Conservation (phyloP, 1,140 invertebrate genomes). For the Ips typographus region DNA sequence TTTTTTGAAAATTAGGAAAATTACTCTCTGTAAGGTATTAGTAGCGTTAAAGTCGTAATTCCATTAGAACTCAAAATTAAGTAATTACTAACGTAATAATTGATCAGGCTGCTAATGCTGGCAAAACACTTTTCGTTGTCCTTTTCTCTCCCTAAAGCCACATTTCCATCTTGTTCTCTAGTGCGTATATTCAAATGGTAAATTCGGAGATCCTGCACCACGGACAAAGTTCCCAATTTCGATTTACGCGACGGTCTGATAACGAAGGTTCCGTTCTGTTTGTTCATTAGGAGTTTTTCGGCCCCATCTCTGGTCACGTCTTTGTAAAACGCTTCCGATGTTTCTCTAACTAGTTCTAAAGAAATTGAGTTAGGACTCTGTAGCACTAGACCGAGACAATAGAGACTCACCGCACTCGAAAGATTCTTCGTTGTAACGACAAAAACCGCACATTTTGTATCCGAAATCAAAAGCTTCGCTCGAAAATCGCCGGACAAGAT, state of each 20-base stretch:
- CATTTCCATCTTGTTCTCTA: constrained; percentile 39
- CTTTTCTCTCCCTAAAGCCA: constrained; percentile 48
- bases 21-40: constrained; percentile 51
- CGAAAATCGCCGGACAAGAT: constrained; percentile 34
- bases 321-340: constrained; percentile 44
- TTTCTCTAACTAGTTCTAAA: constrained; percentile 31
- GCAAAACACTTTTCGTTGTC: constrained; percentile 46
- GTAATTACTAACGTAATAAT: constrained; percentile 51
- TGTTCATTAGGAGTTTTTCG: constrained; percentile 43
- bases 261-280: constrained; percentile 49
- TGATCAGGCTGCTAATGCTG: constrained; percentile 46
- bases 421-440: constrained; percentile 23
- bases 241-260: constrained; percentile 45
- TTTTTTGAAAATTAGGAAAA: constrained; percentile 9
- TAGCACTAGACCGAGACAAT: background rate
- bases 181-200: constrained; percentile 48
- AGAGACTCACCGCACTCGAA: constrained; percentile 1
- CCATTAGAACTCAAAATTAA: constrained; percentile 46
- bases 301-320: constrained; percentile 43
- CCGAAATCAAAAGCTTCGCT: constrained; percentile 24
- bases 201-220: constrained; percentile 46
- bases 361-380: background rate
- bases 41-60: constrained; percentile 40
- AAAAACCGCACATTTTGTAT: constrained; percentile 39
- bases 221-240: constrained; percentile 44